Base-by-base conservation (phyloP, 2,113 vertebrate genomes). In the Laterallus jamaicensis region DNA sequence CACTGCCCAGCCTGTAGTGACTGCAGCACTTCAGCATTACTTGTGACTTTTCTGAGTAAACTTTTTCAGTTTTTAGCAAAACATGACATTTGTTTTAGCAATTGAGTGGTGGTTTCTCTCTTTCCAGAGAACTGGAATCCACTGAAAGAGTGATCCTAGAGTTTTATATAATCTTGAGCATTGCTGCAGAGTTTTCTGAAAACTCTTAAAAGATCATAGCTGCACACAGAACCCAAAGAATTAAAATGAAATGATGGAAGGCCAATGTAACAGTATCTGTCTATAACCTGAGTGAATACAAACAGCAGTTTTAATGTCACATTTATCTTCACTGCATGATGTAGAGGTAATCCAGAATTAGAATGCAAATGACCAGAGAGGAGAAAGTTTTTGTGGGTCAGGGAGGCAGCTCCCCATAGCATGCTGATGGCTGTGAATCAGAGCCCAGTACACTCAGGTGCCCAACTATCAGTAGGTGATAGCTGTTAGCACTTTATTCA, bases 391-490 rank as follows among this genome's bases (percentile, higher is more conserved):
- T 52, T 6, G 4, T 24, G 47, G 55, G 39, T 29, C 17, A 25
- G 11, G 9, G 60, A 86, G 11, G 35, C 47, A 84, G 79, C 59
- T 77, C 40, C 15, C 40, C 18, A 5, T 37, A 50, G 29, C 1
- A 0, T n/a, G 50, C 21, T 1, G 4, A 52, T 15, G 25, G 32
- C 74, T 82, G 39, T 17, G 54, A 55, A 54, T 8, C 1, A 1
- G 47, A 29, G 19, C 22, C 32, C 18, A n/a, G 28, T 19, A 42
- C 4, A 0, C 26, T 58, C 0, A 0, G 25, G 37, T 11, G 63
- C 37, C 26, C 60, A 2, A 0, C 32, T 80, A 17, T 35, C 22
- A 62, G 40, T 42, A 63, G 56, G 28, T 22, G 42, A 40, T 7
- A 81, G 52, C 52, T 81, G 8, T 37, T 93, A 49, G 39, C 60